Evolutionary conservation across 1,140 invertebrate species (phyloP), one percentile per base, ranked within the genome.

Genomic region (Brachionus calyciflorus): DNA sequence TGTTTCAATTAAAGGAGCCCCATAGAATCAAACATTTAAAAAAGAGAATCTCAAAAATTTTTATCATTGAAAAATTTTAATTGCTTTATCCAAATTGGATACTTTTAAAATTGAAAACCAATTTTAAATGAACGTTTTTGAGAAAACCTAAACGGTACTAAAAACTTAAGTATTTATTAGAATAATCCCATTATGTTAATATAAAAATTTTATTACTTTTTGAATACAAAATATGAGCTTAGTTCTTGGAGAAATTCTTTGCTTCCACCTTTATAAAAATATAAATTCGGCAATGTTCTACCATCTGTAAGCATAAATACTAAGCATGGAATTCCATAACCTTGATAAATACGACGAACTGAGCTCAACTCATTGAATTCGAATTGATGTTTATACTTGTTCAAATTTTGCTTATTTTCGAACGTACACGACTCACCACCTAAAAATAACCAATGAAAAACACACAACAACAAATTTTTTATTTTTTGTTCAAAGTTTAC

Each of bases 261-360:
- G 6, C 91, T 91, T 79, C 92, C 92, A 9, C 90, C 91, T 80
- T 91, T 88, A 82, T 93, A 91, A 84, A 95, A 95, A 80, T 92
- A 90, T 80, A 92, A 90, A 14, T 90, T 90, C 78, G 90, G 90
- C 79, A 91, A 89, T 77, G 89, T 88, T 0, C 90, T 88, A 10
- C 90, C 89, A 81, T 91, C 90, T 80, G 90, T 84, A 14, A 84
- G 80, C 26, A 85, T 82, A 77, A 86, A 87, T 41, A 85, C 84
- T 9, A 86, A 79, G 40, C 85, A 81, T n/a, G 82, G 80, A 81
- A 82, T 85, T 4, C 82, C 82, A 79, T 81, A 80, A 53, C 80
- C 81, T 53, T 80, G 80, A 28, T 80, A 80, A 78, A 79, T 81
- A 12, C 82, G 80, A 76, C 83, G 84, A 73, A 86, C 85, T 78